Base-by-base conservation (phyloP, 2,888 invertebrate species). In the Lysandra bellargus region DNA sequence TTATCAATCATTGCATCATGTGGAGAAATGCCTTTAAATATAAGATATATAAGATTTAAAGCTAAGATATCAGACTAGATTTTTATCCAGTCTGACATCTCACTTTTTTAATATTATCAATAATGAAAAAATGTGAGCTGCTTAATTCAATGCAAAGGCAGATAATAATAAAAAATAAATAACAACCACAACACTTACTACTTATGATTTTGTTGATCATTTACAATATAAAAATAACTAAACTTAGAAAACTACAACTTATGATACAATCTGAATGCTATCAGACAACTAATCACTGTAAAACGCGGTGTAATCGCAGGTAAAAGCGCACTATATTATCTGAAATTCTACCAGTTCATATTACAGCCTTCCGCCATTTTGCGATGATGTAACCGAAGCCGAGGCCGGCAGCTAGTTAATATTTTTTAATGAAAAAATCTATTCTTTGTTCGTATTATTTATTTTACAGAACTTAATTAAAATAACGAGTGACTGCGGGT, bases 381-480 rank as follows among this genome's bases (percentile, higher is more conserved):
- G 12, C 69, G 12, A 69, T 37, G 33, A 69, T 33, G 33, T 37
- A 69, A 37, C 12, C 69, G 69, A 14, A 33, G 14, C 33, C 33
- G 69, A 69, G 69, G 69, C 69, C 69, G 37, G 33, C 69, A 30
- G 33, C 33, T 69, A 69, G 69, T 69, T 69, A 33, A 69, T 69
- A 37, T 69, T 37, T 69, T 64, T 69, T 37, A 69, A 33, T 37
- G 33, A 69, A 69, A 69, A 69, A 69, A 69, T 69, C 69, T 69
- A 69, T 44, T 44, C 75, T 44, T 75, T 75, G 75, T 75, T 44
- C 74, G 74, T 49, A 44, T 69, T 69, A 69, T 75, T 75, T 75
- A 49, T 75, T 75, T 44, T 44, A 49, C 49, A 75, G 23, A 75
- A 75, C 23, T 23, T 75, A 75, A 75, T 75, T 75, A 75, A 75